phyloP scores from a whole-genome alignment of 2,797 vertebrate genomes.

The Dromococcyx pavoninus region DNA sequence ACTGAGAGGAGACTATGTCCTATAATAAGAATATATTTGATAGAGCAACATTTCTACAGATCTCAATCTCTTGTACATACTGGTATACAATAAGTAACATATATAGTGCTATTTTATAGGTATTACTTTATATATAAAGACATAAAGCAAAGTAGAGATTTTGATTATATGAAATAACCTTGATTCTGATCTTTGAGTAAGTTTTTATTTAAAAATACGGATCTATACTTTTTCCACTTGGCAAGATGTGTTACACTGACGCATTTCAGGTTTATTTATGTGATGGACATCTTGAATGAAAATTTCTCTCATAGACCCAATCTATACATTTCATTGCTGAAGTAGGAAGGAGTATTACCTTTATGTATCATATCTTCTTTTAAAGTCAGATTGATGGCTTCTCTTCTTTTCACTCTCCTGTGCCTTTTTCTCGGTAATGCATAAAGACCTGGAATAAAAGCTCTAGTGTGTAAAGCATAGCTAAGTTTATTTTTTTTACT shows the following conservation, averaged over 20 bases:
- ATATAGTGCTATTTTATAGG: background rate
- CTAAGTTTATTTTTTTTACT: constrained; percentile 52
- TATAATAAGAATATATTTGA: background rate
- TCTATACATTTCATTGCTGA: background rate
- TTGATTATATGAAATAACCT: background rate
- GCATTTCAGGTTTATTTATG: background rate
- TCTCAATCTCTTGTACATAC: background rate
- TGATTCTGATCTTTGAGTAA: background rate
- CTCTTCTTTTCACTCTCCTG: constrained; percentile 5
- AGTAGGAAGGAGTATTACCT: background rate
- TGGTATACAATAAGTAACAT: background rate
- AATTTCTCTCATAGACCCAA: background rate
- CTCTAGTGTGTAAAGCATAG: constrained; percentile 43
- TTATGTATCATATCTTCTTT: background rate
- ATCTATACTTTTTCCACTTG: background rate
- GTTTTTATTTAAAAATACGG: background rate
- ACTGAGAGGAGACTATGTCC: background rate
- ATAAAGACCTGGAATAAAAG: constrained; percentile 49
- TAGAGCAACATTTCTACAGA: background rate
- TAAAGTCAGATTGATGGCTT: constrained; percentile 24
- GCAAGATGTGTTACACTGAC: background rate
- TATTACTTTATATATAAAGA: background rate
- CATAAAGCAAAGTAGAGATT: background rate
- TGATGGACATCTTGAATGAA: background rate
- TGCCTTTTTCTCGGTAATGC: constrained; percentile 15